phyloP scores from a whole-genome alignment of 2,888 invertebrate species.

The Anthophora plumipes region DNA sequence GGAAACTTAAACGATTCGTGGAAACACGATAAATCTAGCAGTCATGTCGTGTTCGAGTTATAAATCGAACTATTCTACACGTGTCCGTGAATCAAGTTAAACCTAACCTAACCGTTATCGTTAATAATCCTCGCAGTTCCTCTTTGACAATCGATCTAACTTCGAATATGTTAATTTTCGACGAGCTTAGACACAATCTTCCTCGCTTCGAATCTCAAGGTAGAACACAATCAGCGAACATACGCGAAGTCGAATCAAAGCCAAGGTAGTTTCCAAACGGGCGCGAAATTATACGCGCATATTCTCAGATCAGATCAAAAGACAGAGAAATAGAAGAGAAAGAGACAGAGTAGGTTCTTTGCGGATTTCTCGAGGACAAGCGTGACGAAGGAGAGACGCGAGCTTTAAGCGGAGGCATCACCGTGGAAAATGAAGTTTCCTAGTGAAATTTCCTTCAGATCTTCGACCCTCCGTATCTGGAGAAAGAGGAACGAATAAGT shows the following conservation, averaged over 20 bases:
- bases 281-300: conserved; percentile 37
- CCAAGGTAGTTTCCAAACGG: not conserved
- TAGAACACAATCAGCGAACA: not conserved
- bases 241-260: not conserved
- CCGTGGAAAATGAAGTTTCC: conserved; percentile 80
- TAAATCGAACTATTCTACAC: not conserved
- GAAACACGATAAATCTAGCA: conserved; percentile 45
- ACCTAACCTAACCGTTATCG: not conserved
- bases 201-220: not conserved
- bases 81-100: not conserved
- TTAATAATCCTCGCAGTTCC: not conserved
- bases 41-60: not conserved
- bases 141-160: not conserved
- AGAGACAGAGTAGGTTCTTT: conserved; percentile 31
- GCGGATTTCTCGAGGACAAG: conserved; percentile 47
- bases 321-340: too few species aligned
- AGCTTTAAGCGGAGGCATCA: conserved; percentile 77
- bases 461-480: conserved; percentile 52
- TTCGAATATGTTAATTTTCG: not conserved
- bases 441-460: conserved; percentile 77
- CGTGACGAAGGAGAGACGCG: conserved; percentile 63
- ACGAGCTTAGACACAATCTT: not conserved
- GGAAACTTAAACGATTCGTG: conserved; percentile 34
- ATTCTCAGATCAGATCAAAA: conserved; percentile 30
- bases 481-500: conserved; percentile 40